Evolutionary conservation across 2,113 vertebrate species (phyloP).

Genomic region (Bubo blakistoni): DNA sequence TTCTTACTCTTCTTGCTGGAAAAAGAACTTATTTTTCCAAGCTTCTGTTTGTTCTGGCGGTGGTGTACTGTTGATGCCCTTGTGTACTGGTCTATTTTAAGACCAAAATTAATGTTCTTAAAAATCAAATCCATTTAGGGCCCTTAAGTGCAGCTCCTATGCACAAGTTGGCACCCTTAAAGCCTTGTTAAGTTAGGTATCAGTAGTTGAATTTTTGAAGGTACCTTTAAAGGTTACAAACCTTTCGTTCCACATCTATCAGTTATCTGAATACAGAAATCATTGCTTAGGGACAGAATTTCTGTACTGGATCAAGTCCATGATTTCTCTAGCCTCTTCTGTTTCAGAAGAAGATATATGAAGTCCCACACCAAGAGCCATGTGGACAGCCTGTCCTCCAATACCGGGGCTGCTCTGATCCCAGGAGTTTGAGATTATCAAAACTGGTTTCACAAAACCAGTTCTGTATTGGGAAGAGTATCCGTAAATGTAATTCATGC

Average conservation of each 20-base stretch:
- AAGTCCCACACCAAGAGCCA: rapidly evolving
- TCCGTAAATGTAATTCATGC: background rate
- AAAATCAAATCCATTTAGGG: background rate
- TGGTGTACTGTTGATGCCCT: background rate
- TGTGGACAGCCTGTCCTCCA: background rate
- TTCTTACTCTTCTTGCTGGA: background rate
- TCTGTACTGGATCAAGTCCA: background rate
- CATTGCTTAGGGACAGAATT: background rate
- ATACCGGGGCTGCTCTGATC: background rate
- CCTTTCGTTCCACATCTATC: background rate
- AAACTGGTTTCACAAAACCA: background rate
- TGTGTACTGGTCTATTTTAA: background rate
- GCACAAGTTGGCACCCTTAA: background rate
- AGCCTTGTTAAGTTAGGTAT: background rate
- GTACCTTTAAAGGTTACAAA: background rate
- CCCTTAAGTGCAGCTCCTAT: background rate
- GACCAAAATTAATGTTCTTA: background rate
- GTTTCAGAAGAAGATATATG: background rate
- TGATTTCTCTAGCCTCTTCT: background rate
- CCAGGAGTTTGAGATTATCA: background rate
- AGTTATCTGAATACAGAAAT: background rate
- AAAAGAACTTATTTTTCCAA: background rate
- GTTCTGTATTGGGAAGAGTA: background rate
- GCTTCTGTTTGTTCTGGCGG: background rate
- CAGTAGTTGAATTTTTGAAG: background rate